phyloP scores from a whole-genome alignment of 2,797 vertebrate genomes.

The Crenuchus spilurus region DNA sequence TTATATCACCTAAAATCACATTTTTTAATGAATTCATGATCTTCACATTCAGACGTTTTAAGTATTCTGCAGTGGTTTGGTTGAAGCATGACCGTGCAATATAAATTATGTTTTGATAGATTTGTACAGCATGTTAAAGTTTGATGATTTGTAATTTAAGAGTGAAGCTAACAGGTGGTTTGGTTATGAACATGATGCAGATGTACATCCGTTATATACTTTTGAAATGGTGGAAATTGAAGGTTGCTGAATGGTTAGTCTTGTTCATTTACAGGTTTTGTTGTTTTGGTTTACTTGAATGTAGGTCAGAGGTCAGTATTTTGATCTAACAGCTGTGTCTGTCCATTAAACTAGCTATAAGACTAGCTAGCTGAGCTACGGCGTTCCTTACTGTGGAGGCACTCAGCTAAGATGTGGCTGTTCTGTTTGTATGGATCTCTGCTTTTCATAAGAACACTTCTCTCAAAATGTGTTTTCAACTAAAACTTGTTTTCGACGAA shows the following conservation, averaged over 20 bases:
- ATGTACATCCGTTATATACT: neutral
- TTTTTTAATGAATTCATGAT: slow-evolving; percentile 32
- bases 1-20: slow-evolving; percentile 27
- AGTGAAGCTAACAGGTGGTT: neutral
- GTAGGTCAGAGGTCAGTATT: neutral
- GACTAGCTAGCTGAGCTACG: neutral
- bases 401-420: neutral
- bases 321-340: neutral
- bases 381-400: neutral
- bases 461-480: neutral
- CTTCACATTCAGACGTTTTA: slow-evolving; percentile 23
- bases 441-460: neutral
- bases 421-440: neutral
- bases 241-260: neutral
- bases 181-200: neutral
- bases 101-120: slow-evolving; percentile 40
- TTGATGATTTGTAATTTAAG: slow-evolving; percentile 1
- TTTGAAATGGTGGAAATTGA: neutral
- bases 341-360: no score
- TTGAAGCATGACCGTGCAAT: slow-evolving; percentile 45
- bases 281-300: neutral
- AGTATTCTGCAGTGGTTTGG: slow-evolving; percentile 34
- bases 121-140: slow-evolving; percentile 7
- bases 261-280: neutral
- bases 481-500: neutral